Percentiles rank a stretch among this genome's conserved stretches.
These are phyloP conservation scores for Hippasteria phrygiana DNA, from an alignment of 53 echinoderm and acorn worm genomes.

Conservation along the genomic window DNA sequence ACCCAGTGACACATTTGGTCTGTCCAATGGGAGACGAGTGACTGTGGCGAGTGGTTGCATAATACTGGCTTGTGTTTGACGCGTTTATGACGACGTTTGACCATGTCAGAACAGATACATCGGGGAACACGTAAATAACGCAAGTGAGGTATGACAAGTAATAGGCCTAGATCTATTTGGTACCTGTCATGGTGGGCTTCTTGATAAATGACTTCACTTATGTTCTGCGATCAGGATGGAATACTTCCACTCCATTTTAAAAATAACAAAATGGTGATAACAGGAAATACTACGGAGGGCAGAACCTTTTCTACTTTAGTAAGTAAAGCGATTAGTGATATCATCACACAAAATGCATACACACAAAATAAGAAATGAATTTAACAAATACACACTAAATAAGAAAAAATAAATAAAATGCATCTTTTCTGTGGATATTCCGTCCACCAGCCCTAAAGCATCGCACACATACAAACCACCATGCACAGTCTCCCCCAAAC, in stretches of 20 bases:
- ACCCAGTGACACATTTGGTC: slow-evolving; percentile 25
- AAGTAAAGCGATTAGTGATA: too few relatives aligned
- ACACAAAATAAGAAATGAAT: too few relatives aligned
- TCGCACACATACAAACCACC: too few relatives aligned
- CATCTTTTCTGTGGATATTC: too few relatives aligned
- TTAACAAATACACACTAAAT: too few relatives aligned
- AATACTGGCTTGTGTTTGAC: slow-evolving; percentile 1
- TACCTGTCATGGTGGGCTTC: background rate
- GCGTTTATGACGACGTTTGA: slow-evolving; percentile 54
- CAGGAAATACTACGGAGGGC: background rate
- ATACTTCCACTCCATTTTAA: background rate
- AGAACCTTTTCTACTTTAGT: background rate
- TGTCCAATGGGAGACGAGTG: slow-evolving; percentile 30
- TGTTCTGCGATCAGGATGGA: background rate
- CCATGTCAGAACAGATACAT: slow-evolving; percentile 25
- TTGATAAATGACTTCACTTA: slow-evolving; percentile 9
- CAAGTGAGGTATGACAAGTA: slow-evolving; percentile 40
- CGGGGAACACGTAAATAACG: slow-evolving; percentile 22
- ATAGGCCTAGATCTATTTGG: slow-evolving; percentile 4
- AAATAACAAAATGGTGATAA: background rate
- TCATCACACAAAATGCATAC: too few relatives aligned
- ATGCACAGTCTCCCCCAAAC: too few relatives aligned
- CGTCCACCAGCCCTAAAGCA: too few relatives aligned
- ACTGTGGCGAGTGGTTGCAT: slow-evolving; percentile 27
- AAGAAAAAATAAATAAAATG: too few relatives aligned